These are phyloP conservation scores for Hylia prasina DNA, from an alignment of 2,113 vertebrate species.

Conservation along the genomic window DNA sequence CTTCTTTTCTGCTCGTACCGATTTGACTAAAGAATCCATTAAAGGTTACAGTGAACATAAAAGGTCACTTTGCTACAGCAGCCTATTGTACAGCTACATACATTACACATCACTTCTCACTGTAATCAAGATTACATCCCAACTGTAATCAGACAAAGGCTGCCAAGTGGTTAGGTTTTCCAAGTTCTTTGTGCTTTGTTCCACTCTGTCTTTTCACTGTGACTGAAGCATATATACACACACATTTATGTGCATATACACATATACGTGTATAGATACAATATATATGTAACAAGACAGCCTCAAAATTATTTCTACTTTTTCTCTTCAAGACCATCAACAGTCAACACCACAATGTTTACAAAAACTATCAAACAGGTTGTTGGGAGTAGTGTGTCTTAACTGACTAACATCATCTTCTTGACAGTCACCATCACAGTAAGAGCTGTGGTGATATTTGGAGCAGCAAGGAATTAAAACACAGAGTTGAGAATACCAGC, in stretches of 20 bases:
- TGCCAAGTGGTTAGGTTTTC: not conserved
- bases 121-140: not conserved
- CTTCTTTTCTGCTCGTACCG: not conserved
- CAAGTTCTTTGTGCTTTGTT: not conserved
- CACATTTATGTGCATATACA: not conserved
- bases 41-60: not conserved
- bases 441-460: not conserved
- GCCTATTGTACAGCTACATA: not conserved
- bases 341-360: not conserved
- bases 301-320: not conserved
- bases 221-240: not conserved
- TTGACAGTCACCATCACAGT: not conserved
- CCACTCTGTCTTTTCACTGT: not conserved
- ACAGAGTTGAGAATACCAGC: not conserved
- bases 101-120: not conserved
- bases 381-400: not conserved
- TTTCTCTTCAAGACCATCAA: not conserved
- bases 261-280: rapidly evolving
- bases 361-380: not conserved
- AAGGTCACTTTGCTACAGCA: not conserved
- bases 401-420: not conserved
- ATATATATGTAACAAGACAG: not conserved
- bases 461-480: not conserved
- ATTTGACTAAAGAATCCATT: not conserved
- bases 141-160: not conserved